phyloP scores from a whole-genome alignment of 2,888 invertebrate genomes.

The Hydriomena furcata region DNA sequence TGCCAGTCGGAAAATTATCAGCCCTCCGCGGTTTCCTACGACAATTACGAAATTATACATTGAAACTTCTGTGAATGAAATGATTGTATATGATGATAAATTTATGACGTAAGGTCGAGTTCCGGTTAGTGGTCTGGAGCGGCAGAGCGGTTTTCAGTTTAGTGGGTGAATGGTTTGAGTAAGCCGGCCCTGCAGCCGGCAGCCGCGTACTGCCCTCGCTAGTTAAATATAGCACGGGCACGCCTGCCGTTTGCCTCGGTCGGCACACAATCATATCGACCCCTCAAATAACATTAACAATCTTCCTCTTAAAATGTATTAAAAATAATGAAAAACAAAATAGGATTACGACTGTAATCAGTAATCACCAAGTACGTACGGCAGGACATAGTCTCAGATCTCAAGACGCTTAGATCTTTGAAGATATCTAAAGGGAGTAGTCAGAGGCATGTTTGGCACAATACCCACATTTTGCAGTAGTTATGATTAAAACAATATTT shows the following conservation, averaged over 20 bases:
- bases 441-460: too few relatives aligned
- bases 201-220: conserved; percentile 69
- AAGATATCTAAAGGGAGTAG: too few relatives aligned
- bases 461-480: too few relatives aligned
- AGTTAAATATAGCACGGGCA: conserved; percentile 77
- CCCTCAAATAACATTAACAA: conserved; percentile 55
- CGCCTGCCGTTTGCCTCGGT: conserved; percentile 66
- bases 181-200: conserved; percentile 55
- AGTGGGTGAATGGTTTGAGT: conserved; percentile 62
- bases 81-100: conserved; percentile 24
- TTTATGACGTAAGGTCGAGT: conserved; percentile 28
- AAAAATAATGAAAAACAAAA: conserved; percentile 12
- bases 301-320: conserved; percentile 38
- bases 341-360: too few relatives aligned
- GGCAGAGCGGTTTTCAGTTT: conserved; percentile 40
- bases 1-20: too few relatives aligned
- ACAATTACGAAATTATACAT: conserved; percentile 21
- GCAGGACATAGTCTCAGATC: too few relatives aligned
- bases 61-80: conserved; percentile 30
- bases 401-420: too few relatives aligned
- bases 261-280: conserved; percentile 71
- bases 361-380: too few relatives aligned
- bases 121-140: conserved; percentile 21
- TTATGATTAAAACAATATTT: too few relatives aligned
- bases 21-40: neutral